Conservation (phyloP, 2,113 vertebrate species). For the Kryptolebias marmoratus region DNA sequence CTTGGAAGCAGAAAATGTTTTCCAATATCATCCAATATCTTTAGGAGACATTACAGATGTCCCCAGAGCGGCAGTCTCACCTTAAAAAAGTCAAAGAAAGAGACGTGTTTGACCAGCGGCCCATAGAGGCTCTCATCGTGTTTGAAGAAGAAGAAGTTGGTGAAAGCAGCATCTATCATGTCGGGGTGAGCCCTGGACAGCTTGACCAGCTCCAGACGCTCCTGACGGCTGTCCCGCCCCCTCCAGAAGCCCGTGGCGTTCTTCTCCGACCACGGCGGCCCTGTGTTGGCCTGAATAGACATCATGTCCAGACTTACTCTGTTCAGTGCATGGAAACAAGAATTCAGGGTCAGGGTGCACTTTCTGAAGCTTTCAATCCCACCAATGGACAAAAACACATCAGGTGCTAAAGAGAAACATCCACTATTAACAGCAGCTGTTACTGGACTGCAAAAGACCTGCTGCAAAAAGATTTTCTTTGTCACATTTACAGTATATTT, state of each 20-base stretch:
- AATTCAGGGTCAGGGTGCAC: not conserved
- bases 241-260: conserved; percentile 93
- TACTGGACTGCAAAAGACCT: not conserved
- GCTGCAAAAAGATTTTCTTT: too few relatives aligned
- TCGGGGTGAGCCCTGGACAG: conserved; percentile 87
- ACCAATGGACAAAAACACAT: not conserved
- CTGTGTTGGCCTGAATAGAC: conserved; percentile 96
- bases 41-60: not conserved
- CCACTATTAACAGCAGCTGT: too few relatives aligned
- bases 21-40: not conserved
- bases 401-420: too few relatives aligned
- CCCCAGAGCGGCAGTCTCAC: conserved; percentile 71
- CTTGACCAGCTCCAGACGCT: conserved; percentile 95
- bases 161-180: conserved; percentile 94
- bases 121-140: conserved; percentile 94
- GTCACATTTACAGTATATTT: too few relatives aligned
- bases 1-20: not conserved
- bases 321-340: conserved; percentile 5
- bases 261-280: conserved; percentile 90
- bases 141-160: conserved; percentile 99
- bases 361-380: not conserved
- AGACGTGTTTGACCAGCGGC: conserved; percentile 96
- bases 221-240: conserved; percentile 93
- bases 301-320: conserved; percentile 98
- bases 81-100: conserved; percentile 99